Evolutionary conservation across 2,797 vertebrate genomes (phyloP), one percentile per base, ranked within the genome.

Genomic region (Allobates femoralis): DNA sequence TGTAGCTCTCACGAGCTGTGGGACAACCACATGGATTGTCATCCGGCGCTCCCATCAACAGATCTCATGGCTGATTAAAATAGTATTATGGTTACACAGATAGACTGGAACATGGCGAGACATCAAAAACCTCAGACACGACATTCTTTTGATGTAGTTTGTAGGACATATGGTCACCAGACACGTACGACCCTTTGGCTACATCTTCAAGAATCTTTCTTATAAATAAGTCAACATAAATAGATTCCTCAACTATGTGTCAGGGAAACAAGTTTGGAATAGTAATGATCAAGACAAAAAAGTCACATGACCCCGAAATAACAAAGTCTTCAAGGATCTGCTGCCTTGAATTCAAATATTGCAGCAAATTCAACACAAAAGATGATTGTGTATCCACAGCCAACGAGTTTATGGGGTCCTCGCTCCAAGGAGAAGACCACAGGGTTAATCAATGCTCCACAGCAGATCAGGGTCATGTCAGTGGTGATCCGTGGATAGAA

Each of bases 151-250:
- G 41, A 79, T 11, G 46, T 50, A 15, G 10, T 77, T 56, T 32
- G 58, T 32, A 26, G 19, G 19, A 60, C 81, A 73, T 28, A 58
- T 83, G 81, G 75, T 56, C 67, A 62, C 51, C 76, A 80, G 76
- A 79, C 21, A 50, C 14, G 23, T 64, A 50, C 19, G 79, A 55
- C 58, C 73, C 67, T 83, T 46, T 79, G 81, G 76, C 18, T 26
- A 28, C 34, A 21, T 34, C 66, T 71, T 83, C 62, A 69, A 83
- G 69, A 76, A n/a, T 64, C 64, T 14, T 8, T 16, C 28, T 73
- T 58, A 83, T 89, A 91, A 91, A 91, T 90, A 90, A 1, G 19
- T 58, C 51, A 85, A 78, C 62, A 92, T 90, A 91, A 92, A 93
- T 89, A 91, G 50, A 15, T 86, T 56, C 62, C n/a, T 6, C 41